Evolutionary conservation across 2,888 invertebrate genomes (phyloP).

Genomic region (Mythimna impura): DNA sequence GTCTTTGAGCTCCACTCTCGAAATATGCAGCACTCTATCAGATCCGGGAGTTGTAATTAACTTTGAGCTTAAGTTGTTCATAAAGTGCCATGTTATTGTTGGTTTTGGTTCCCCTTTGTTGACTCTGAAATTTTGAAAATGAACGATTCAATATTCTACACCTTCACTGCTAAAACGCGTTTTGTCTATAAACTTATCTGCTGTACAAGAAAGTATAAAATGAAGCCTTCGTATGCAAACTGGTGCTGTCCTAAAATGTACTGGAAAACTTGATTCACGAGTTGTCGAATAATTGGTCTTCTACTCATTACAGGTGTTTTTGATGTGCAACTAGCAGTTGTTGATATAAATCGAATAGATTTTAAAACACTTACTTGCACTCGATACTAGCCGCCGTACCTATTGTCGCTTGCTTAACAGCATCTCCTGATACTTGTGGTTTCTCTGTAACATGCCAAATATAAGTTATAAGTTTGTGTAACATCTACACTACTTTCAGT

Average conservation of each 20-base stretch:
- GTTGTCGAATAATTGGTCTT: neutral
- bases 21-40: slow-evolving; percentile 12
- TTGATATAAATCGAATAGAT: neutral
- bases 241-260: too few species aligned
- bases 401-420: slow-evolving; percentile 4
- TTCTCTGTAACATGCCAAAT: slow-evolving; percentile 27
- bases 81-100: slow-evolving; percentile 40
- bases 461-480: neutral
- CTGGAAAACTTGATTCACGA: neutral
- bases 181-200: neutral
- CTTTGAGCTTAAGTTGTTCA: neutral
- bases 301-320: neutral
- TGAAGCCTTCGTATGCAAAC: neutral
- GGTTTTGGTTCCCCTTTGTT: slow-evolving; percentile 46
- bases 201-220: neutral
- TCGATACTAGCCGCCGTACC: slow-evolving; percentile 24
- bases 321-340: neutral
- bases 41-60: slow-evolving; percentile 1
- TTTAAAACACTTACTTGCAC: slow-evolving; percentile 40
- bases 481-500: neutral
- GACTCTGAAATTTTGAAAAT: slow-evolving; percentile 25
- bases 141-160: neutral
- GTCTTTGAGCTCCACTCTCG: slow-evolving; percentile 13
- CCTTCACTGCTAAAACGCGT: neutral
- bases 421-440: slow-evolving; percentile 34